These are phyloP conservation scores for Actinostola sp. DNA, from an alignment of 92 coral and sea anemone genomes.

Conservation along the genomic window DNA sequence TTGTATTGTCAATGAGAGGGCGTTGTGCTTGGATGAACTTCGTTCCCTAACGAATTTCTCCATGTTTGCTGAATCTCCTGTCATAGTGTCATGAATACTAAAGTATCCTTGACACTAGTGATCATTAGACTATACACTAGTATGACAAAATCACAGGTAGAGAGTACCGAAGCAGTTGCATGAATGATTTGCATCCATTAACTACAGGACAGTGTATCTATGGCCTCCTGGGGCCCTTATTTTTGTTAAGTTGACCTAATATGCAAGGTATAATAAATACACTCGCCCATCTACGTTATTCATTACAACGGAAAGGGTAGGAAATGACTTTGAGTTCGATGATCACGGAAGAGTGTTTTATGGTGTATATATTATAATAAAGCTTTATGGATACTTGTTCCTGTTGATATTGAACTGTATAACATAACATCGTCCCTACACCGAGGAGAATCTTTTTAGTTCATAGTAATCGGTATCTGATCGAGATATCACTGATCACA, in stretches of 20 bases:
- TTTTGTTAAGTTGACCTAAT: not conserved
- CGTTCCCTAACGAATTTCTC: not conserved
- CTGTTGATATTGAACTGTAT: no score
- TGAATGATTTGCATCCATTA: not conserved
- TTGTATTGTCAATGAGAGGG: no score
- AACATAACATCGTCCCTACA: no score
- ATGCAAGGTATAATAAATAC: not conserved
- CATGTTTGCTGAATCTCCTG: not conserved
- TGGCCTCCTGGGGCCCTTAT: not conserved
- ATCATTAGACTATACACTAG: no score
- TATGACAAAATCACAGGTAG: no score
- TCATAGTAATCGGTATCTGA: no score
- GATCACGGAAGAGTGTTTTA: conserved; percentile 1
- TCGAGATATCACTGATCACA: no score
- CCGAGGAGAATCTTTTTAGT: no score
- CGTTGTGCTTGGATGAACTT: conserved; percentile 13
- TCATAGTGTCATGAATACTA: conserved; percentile 6
- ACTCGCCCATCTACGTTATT: conserved; percentile 8
- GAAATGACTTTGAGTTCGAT: not conserved
- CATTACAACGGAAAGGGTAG: conserved; percentile 2
- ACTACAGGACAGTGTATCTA: not conserved
- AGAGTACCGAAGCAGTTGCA: no score
- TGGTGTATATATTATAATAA: not conserved
- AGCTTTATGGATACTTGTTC: not conserved
- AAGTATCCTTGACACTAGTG: not conserved